These are phyloP conservation scores for Bombyx huttoni DNA, from an alignment of 2,888 invertebrate species.

Conservation along the genomic window DNA sequence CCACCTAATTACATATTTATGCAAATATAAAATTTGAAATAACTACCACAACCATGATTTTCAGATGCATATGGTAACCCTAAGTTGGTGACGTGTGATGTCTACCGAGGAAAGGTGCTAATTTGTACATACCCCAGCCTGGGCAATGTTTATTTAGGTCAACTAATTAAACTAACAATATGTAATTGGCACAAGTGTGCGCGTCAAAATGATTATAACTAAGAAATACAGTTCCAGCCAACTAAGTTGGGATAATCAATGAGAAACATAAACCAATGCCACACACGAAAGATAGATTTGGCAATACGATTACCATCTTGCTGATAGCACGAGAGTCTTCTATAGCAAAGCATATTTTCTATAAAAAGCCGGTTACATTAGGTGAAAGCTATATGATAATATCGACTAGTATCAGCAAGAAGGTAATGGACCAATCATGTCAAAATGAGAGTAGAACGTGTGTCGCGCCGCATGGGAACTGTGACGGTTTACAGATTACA, in stretches of 20 bases:
- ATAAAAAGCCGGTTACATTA: constrained; percentile 11
- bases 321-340: constrained; percentile 26
- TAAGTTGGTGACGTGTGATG: constrained; percentile 37
- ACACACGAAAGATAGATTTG: constrained; percentile 45
- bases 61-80: constrained; percentile 57
- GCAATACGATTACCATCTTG: constrained; percentile 48
- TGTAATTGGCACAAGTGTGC: constrained; percentile 37
- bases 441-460: constrained; percentile 9
- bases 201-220: constrained; percentile 22
- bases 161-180: constrained; percentile 20
- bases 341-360: constrained; percentile 16
- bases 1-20: constrained; percentile 26
- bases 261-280: constrained; percentile 37
- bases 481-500: constrained; percentile 86
- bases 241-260: constrained; percentile 59
- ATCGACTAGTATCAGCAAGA: constrained; percentile 30
- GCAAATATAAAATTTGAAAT: constrained; percentile 64
- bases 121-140: constrained; percentile 30
- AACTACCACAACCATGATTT: constrained; percentile 70
- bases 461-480: constrained; percentile 16
- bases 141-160: constrained; percentile 20
- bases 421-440: constrained; percentile 27
- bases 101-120: constrained; percentile 30
- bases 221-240: constrained; percentile 49
- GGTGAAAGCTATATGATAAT: not conserved